Percentiles rank a stretch among this genome's conserved stretches.
Conservation (phyloP, 1,140 invertebrate genomes). For the Macrotrachela quadricornifera region DNA sequence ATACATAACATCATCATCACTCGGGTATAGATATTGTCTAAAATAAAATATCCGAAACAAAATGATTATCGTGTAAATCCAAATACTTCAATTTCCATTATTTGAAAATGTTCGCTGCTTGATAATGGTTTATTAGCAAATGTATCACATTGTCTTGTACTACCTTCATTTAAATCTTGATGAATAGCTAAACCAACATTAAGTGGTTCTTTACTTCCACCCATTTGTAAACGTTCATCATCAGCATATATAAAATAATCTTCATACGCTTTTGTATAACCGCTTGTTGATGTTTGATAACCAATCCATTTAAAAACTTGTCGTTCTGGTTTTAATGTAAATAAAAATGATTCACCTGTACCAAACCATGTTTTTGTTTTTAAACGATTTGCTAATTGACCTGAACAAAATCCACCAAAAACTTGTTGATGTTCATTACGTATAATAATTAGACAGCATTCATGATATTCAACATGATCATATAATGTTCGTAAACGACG, state of each 20-base stretch:
- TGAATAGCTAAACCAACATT: not conserved
- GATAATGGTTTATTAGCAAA: conserved; percentile 53
- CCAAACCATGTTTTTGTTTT: conserved; percentile 33
- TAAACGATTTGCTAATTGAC: not conserved
- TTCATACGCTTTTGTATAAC: not conserved
- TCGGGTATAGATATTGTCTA: too few relatives aligned
- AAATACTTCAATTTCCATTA: conserved; percentile 74
- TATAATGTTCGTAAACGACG: conserved; percentile 1
- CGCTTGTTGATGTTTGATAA: not conserved
- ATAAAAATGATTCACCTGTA: conserved; percentile 7
- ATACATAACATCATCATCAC: too few relatives aligned
- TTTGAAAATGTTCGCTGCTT: conserved; percentile 59
- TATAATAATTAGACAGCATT: not conserved
- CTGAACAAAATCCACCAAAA: conserved; percentile 5
- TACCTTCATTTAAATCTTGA: conserved; percentile 6
- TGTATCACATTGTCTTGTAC: not conserved
- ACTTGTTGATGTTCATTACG: not conserved
- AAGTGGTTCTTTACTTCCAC: not conserved
- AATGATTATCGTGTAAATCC: conserved; percentile 39
- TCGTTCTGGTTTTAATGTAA: not conserved
- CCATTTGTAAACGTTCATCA: not conserved
- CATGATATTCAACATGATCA: conserved; percentile 8
- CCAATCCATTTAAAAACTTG: conserved; percentile 7
- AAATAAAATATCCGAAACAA: too few relatives aligned
- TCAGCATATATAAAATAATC: conserved; percentile 7